These are phyloP conservation scores for Andrena chrysosceles DNA, from an alignment of 2,888 invertebrate genomes.

Conservation along the genomic window DNA sequence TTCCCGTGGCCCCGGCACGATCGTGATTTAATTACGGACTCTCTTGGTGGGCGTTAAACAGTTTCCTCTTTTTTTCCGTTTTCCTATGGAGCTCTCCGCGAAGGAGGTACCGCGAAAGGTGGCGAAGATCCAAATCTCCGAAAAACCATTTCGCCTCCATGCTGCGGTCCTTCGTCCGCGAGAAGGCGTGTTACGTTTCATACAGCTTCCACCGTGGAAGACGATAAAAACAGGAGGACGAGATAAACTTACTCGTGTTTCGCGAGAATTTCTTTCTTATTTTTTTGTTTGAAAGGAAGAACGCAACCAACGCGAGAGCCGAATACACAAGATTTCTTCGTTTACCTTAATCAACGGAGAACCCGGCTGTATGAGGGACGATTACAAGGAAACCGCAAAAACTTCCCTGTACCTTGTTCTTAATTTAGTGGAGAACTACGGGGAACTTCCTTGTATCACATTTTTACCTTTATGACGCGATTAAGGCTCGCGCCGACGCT, in stretches of 20 bases:
- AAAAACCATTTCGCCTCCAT: slow-evolving; percentile 42
- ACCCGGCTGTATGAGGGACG: neutral
- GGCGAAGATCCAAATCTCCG: slow-evolving; percentile 52
- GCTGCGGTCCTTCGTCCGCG: neutral
- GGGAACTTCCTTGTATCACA: slow-evolving; percentile 18
- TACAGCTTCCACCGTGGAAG: slow-evolving; percentile 8
- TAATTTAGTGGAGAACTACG: slow-evolving; percentile 11
- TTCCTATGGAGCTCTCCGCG: neutral
- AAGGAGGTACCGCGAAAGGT: neutral
- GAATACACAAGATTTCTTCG: slow-evolving; percentile 11
- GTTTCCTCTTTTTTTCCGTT: neutral
- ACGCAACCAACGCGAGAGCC: neutral
- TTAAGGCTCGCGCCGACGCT: slow-evolving; percentile 16
- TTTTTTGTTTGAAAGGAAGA: neutral
- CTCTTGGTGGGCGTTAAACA: slow-evolving; percentile 46
- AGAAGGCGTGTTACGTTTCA: slow-evolving; percentile 5
- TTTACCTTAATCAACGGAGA: slow-evolving; percentile 24
- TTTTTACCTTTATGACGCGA: slow-evolving; percentile 25
- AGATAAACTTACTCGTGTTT: slow-evolving; percentile 27
- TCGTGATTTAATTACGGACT: slow-evolving; percentile 66
- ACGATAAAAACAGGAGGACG: slow-evolving; percentile 19
- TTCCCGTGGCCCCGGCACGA: slow-evolving; percentile 46
- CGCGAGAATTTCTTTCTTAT: slow-evolving; percentile 8
- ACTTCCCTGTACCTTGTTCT: slow-evolving; percentile 17
- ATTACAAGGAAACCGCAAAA: slow-evolving; percentile 19